Conservation (phyloP, 2,797 vertebrate genomes). For the Lateolabrax maculatus region DNA sequence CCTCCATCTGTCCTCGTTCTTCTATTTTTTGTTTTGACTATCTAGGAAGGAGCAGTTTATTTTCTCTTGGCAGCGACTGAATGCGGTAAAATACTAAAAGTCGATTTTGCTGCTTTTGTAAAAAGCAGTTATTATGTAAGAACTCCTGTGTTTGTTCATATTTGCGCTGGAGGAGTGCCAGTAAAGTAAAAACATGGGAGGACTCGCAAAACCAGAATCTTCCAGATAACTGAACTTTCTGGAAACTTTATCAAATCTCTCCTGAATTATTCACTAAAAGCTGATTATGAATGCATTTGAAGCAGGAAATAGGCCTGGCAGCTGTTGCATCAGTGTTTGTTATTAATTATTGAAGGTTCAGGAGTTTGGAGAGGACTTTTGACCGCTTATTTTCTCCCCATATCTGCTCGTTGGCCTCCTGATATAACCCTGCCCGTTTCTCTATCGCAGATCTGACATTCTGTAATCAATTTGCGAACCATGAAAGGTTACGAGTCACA, state of each 20-base stretch:
- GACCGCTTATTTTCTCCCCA: background rate
- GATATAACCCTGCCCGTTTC: background rate
- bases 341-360: background rate
- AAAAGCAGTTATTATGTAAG: conserved; percentile 5
- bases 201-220: conserved; percentile 11
- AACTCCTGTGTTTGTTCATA: background rate
- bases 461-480: background rate
- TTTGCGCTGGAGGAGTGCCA: conserved; percentile 14
- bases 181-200: conserved; percentile 21
- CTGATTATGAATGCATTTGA: background rate
- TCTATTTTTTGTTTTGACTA: background rate
- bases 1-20: conserved; percentile 14
- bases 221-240: background rate
- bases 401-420: background rate
- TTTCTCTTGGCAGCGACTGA: background rate
- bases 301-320: background rate
- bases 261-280: background rate
- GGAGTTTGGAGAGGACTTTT: background rate
- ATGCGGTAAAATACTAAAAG: background rate
- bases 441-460: background rate
- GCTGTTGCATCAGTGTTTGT: background rate
- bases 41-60: background rate
- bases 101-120: background rate
- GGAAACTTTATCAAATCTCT: background rate
- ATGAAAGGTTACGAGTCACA: background rate